Evolutionary conservation across 2,113 vertebrate genomes (phyloP), one percentile per base, ranked within the genome.

Genomic region (Nibea albiflora): DNA sequence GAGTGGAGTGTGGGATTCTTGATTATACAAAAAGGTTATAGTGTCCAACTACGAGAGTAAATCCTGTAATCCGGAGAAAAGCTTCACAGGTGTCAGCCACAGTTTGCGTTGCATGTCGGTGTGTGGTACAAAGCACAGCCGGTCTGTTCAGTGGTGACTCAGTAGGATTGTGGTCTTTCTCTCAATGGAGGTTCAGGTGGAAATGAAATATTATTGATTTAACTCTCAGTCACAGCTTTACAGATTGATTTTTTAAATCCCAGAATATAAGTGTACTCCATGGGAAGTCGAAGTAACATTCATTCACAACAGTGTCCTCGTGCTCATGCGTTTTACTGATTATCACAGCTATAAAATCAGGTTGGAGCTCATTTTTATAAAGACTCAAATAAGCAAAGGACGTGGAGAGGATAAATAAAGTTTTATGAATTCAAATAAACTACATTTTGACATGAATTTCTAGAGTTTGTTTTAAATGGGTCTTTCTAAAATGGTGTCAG

Each of bases 191-290:
- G 15, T 74, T 46, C 10, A 0, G 31, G 67, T 61, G 76, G 57
- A 86, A 77, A 76, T 70, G 17, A 84, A 79, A 79, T 50, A 14
- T 65, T 82, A 81, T 88, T 75, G 89, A 87, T 84, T 76, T 44
- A 73, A 75, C 44, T 46, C 66, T 83, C 69, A 70, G 66, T n/a
- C 12, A 0, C 61, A 66, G 71, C n/a, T 75, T 84, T 49, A 52
- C 46, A 26, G 50, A 88, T 84, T 70, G 82, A 88, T 81, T 81
- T 71, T 83, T 71, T 83, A 47, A 26, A 26, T 35, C 11, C 20
- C 46, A 39, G 74, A 35, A 2, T 49, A 14, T 62, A 26, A 71
- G 20, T 60, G 3, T 14, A 17, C 12, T 70, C 24, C 44, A 42
- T 57, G 62, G n/a, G 49, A 83, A 68, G 19, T 47, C 5, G 0